These are phyloP conservation scores for Gryllus bimaculatus DNA, from an alignment of 1,140 invertebrate species.

Conservation along the genomic window DNA sequence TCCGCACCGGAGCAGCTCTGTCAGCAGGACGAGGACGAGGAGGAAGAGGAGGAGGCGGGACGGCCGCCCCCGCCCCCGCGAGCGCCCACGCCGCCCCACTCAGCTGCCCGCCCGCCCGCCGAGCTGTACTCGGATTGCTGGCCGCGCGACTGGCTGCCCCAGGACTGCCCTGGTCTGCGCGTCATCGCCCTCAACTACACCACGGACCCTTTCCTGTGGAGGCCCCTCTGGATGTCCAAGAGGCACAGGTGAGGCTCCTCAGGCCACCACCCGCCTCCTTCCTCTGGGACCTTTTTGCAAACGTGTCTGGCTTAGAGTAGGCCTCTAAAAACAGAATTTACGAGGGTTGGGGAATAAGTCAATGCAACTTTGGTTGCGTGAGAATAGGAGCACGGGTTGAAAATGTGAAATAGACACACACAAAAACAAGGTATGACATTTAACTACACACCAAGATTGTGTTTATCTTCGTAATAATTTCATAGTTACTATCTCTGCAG, in stretches of 20 bases:
- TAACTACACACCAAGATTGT: too few species aligned
- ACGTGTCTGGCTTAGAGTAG: too few species aligned
- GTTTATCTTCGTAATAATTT: too few species aligned
- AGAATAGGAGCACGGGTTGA: too few species aligned
- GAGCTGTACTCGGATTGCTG: constrained; percentile 48
- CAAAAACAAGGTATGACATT: too few species aligned
- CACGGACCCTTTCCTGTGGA: constrained; percentile 56
- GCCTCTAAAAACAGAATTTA: too few species aligned
- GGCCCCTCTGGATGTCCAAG: constrained; percentile 54
- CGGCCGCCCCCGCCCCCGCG: constrained; percentile 55
- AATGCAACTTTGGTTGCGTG: too few species aligned
- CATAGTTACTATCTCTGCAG: too few species aligned
- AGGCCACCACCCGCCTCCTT: too few species aligned
- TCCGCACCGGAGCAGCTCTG: constrained; percentile 4
- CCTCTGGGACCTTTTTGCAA: too few species aligned
- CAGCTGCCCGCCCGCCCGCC: constrained; percentile 37
- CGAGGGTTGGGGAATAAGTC: too few species aligned
- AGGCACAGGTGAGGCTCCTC: constrained; percentile 39
- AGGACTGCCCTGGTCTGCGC: constrained; percentile 53
- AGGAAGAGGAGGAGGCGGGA: constrained; percentile 20
- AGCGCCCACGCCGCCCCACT: constrained; percentile 56
- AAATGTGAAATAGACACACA: too few species aligned
- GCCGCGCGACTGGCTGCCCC: constrained; percentile 56
- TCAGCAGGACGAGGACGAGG: neutral
- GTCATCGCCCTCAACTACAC: constrained; percentile 61